phyloP scores from a whole-genome alignment of 2,888 invertebrate species.

The Fissipunctia ypsillon region DNA sequence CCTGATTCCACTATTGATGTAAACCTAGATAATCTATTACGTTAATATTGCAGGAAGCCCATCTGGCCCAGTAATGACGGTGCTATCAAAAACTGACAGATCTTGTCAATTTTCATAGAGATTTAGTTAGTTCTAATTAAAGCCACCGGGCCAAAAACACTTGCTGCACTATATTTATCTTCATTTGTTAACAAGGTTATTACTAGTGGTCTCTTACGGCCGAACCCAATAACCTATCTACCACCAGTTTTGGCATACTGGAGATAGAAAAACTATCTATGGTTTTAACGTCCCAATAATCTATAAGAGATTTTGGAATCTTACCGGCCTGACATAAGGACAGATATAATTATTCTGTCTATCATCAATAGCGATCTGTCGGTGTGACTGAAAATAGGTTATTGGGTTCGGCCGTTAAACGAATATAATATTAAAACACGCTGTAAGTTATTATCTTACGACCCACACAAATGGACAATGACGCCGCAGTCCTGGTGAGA shows the following conservation, averaged over 20 bases:
- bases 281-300: too few species aligned
- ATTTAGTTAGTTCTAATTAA: background rate
- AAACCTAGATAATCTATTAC: background rate
- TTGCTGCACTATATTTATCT: background rate
- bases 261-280: too few species aligned
- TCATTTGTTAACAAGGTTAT: background rate
- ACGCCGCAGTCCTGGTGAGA: slow-evolving; percentile 52
- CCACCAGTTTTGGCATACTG: too few species aligned
- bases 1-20: background rate
- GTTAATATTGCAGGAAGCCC: background rate
- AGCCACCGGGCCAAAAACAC: background rate
- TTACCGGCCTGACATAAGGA: too few species aligned
- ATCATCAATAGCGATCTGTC: too few species aligned
- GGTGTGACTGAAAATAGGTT: too few species aligned
- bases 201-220: too few species aligned
- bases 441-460: slow-evolving; percentile 4
- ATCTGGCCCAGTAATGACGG: background rate
- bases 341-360: too few species aligned
- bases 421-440: background rate
- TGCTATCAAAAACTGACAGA: background rate
- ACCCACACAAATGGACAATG: slow-evolving; percentile 54
- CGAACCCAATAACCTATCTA: too few species aligned
- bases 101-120: background rate
- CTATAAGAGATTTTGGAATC: too few species aligned
- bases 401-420: too few species aligned